phyloP scores from a whole-genome alignment of 2,113 vertebrate genomes.

The Cairina moschata region DNA sequence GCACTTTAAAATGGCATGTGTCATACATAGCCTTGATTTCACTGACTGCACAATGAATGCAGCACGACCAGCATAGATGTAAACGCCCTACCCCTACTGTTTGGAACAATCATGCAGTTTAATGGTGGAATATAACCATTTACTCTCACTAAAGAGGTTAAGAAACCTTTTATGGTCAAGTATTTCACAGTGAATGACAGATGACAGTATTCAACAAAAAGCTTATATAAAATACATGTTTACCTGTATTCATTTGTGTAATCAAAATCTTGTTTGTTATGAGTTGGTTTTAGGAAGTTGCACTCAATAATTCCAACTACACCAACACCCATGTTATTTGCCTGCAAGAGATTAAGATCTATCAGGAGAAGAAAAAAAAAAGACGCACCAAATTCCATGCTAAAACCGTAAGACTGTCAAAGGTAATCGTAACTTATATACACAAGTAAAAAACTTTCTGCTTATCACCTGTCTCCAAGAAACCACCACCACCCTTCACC shows the following conservation, averaged over 20 bases:
- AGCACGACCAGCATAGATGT: neutral
- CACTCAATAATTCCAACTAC: slow-evolving; percentile 95
- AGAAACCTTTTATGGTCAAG: neutral
- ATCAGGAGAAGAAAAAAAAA: neutral
- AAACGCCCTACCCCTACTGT: neutral
- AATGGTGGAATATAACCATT: neutral
- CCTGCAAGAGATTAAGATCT: slow-evolving; percentile 77
- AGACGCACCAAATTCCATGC: neutral
- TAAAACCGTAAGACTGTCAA: neutral
- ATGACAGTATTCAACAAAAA: neutral
- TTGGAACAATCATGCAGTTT: neutral
- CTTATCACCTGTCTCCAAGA: no score
- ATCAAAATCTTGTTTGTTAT: slow-evolving; percentile 97
- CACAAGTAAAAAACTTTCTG: no score
- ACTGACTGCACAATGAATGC: neutral
- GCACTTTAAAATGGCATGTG: neutral
- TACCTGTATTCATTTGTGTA: slow-evolving; percentile 97
- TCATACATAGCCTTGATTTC: neutral
- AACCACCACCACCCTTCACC: no score
- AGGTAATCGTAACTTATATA: neutral
- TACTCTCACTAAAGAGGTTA: neutral
- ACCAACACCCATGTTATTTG: slow-evolving; percentile 89
- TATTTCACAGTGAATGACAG: neutral
- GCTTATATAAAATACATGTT: neutral
- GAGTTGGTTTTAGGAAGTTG: slow-evolving; percentile 93